A percentile compares a stretch with the other conserved stretches of the same genome.
phyloP scores from a whole-genome alignment of 2,888 invertebrate species.

The Orthonychiurus folsomi region DNA sequence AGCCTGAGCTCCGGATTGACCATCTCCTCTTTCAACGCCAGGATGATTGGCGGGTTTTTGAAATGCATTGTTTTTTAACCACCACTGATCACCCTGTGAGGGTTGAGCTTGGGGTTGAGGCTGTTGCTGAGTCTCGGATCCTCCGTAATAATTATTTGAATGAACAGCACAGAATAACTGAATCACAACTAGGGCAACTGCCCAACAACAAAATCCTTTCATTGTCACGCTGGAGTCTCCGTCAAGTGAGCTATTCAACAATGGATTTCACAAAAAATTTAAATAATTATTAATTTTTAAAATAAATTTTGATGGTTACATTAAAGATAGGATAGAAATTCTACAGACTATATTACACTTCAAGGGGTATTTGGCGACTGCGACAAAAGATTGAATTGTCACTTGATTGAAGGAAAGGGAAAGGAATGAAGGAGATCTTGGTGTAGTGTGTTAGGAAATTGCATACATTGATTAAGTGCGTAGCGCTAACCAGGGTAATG shows the following conservation, averaged over 20 bases:
- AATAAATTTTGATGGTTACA: too few relatives aligned
- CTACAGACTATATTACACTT: too few relatives aligned
- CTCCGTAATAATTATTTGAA: background rate
- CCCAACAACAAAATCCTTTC: background rate
- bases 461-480: background rate
- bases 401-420: too few relatives aligned
- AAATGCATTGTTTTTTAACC: conserved; percentile 32
- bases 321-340: too few relatives aligned
- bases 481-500: background rate
- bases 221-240: too few relatives aligned
- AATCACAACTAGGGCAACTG: background rate
- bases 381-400: too few relatives aligned
- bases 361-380: too few relatives aligned
- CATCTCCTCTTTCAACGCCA: conserved; percentile 27
- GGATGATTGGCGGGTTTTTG: conserved; percentile 37
- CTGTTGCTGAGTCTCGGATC: background rate
- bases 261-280: too few relatives aligned
- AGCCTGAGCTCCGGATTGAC: background rate
- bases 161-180: background rate
- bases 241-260: too few relatives aligned
- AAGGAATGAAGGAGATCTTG: background rate
- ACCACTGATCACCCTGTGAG: conserved; percentile 30
- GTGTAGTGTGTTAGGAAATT: background rate
- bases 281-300: too few relatives aligned
- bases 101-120: too few relatives aligned